A percentile compares a stretch with the other conserved stretches of the same genome.
phyloP scores from a whole-genome alignment of 2,888 invertebrate species.

The Caenorhabditis panamensis region DNA sequence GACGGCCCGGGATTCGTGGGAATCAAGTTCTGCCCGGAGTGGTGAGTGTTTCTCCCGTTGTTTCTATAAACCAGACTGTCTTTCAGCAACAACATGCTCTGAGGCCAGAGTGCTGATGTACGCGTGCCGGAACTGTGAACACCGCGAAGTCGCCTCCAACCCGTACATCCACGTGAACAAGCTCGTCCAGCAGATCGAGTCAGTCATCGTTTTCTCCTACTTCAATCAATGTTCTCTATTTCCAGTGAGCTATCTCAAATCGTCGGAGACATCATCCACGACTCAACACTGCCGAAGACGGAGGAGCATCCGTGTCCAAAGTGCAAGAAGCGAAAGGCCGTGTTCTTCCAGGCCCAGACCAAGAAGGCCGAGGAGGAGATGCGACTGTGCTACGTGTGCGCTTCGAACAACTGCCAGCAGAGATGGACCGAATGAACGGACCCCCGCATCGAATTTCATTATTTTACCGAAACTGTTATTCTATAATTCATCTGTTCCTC shows the following conservation, averaged over 20 bases:
- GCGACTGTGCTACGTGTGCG: constrained; percentile 84
- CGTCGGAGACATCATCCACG: constrained; percentile 97
- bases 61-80: too few relatives aligned
- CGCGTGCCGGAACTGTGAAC: constrained; percentile 86
- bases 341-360: constrained; percentile 96
- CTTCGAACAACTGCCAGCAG: constrained; percentile 82
- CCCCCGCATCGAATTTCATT: not conserved
- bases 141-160: constrained; percentile 87
- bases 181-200: constrained; percentile 99
- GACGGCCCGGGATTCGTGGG: constrained; percentile 89
- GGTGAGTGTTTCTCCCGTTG: too few relatives aligned
- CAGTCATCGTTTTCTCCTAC: constrained; percentile 82
- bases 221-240: not conserved
- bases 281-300: constrained; percentile 96
- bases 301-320: constrained; percentile 98
- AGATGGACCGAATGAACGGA: constrained; percentile 83
- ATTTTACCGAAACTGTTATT: not conserved
- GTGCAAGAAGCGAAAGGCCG: constrained; percentile 94
- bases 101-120: constrained; percentile 94
- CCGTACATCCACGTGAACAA: constrained; percentile 99
- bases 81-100: constrained; percentile 97
- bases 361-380: constrained; percentile 89
- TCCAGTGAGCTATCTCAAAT: constrained; percentile 95
- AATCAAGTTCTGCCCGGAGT: constrained; percentile 98
- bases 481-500: not conserved